Base-by-base conservation (phyloP, 2,113 vertebrate genomes). In the Brachyhypopomus occidentalis region DNA sequence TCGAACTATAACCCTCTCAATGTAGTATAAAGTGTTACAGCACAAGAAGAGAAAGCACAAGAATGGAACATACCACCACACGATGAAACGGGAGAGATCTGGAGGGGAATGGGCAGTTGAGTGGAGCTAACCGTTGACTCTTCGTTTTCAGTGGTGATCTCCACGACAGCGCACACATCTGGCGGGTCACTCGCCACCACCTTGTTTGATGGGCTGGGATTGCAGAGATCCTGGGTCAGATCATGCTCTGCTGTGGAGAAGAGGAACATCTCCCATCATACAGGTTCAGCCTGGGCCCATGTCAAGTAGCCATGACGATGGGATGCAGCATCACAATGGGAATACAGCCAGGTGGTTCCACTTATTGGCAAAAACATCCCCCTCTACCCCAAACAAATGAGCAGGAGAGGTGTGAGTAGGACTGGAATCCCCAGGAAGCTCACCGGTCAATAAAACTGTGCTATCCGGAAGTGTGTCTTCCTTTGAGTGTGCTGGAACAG, bases 131-230 rank as follows among this genome's bases (percentile, higher is more conserved):
- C 90, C 0, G 92, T 91, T 64, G 95, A 94, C 5, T 95, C 95
- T 0, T 95, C 95, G 0, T 93, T 94, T 87, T 96, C 95, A 0
- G 95, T 96, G 84, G 92, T 96, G 88, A 96, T 95, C 81, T 96
- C 95, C 23, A 96, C 94, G 22, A 96, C 95, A 62, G 96, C 95
- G 83, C 95, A 96, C 79, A 96, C 91, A 55, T 96, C 95, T 0
- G 94, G 94, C 0, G 94, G 94, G 38, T 96, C 95, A 76, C 93
- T 83, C 80, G 95, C 90, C 70, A 94, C 92, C 87, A 94, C 86
- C 79, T 94, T 93, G 85, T 94, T 94, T 58, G 34, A 23, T 1
- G 64, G 75, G 20, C 30, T 75, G 72, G 64, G 34, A 19, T 25
- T 14, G 22, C 55, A 22, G 38, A 3, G 30, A 11, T 52, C 45